Conservation (phyloP, 2,888 invertebrate species). For the Boloria selene region DNA sequence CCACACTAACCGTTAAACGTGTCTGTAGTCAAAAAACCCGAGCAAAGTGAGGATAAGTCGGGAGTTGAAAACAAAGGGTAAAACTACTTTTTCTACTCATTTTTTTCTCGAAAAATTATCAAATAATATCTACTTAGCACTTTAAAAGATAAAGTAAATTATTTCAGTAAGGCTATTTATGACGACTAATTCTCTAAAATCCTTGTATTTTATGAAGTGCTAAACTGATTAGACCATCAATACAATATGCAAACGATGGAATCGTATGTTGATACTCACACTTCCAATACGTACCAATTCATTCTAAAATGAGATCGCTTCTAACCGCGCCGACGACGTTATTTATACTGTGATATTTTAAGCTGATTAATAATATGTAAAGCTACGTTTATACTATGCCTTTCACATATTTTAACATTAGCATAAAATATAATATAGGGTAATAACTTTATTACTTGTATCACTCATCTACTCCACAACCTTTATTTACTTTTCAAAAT, state of each 20-base stretch:
- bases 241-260: slow-evolving; percentile 28
- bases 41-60: too few species aligned
- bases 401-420: not conserved
- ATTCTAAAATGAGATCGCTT: slow-evolving; percentile 23
- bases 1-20: too few species aligned
- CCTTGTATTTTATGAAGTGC: not conserved
- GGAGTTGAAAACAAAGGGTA: too few species aligned
- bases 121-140: too few species aligned
- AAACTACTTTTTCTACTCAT: too few species aligned
- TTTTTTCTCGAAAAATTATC: too few species aligned
- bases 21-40: too few species aligned
- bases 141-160: too few species aligned
- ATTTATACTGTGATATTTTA: slow-evolving; percentile 30
- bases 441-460: too few species aligned
- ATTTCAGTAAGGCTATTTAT: not conserved
- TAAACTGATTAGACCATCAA: slow-evolving; percentile 11
- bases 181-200: not conserved
- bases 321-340: slow-evolving; percentile 30
- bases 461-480: too few species aligned
- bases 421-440: not conserved
- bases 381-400: not conserved
- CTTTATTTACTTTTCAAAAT: too few species aligned
- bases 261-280: slow-evolving; percentile 34
- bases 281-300: slow-evolving; percentile 9
- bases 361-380: slow-evolving; percentile 8